Evolutionary conservation across 2,113 vertebrate species (phyloP), one percentile per base, ranked within the genome.

Genomic region (Hemichromis elongatus): DNA sequence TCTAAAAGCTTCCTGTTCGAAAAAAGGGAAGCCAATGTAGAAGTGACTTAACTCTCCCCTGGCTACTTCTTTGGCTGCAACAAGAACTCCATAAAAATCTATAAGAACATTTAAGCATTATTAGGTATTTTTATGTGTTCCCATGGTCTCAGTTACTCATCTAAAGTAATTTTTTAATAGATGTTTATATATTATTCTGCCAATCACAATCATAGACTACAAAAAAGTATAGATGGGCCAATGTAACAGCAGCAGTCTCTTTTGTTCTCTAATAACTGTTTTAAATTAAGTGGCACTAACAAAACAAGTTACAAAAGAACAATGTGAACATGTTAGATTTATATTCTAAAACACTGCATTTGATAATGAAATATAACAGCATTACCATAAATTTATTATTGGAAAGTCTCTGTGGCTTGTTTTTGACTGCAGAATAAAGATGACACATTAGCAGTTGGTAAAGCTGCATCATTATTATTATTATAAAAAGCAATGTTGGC

Each of bases 361-460:
- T 50, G 26, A 75, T 75, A 12, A 30, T 47, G 14, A 50, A 47
- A 50, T 7, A 30, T 16, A 50, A 75, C 26, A 30, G 30, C 24
- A 50, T 50, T 47, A 42, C 21, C 12, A 28, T 26, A 19, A 45
- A 45, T 26, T 73, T 73, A 18, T 37, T 66, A n/a, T 21, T 37
- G 11, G 16, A 47, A 47, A 47, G 57, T 35, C 30, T 33, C 16
- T 61, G 5, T 47, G 42, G 66, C 8, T 5, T 73, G 14, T 70
- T 73, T 50, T 18, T 16, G 11, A 28, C 42, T 42, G 5, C 24
- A 73, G 68, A 50, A 18, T 24, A 75, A 75, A 75, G 68, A 19
- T 2, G 68, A 19, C 9, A 0, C 0, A 3, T 73, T 19, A 73
- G 1, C 42, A 19, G 16, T 3, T 50, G 68, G 42, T 50, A 47